Evolutionary conservation across 1,140 invertebrate species (phyloP), one percentile per base, ranked within the genome.

Genomic region (Drosophila tropicalis): DNA sequence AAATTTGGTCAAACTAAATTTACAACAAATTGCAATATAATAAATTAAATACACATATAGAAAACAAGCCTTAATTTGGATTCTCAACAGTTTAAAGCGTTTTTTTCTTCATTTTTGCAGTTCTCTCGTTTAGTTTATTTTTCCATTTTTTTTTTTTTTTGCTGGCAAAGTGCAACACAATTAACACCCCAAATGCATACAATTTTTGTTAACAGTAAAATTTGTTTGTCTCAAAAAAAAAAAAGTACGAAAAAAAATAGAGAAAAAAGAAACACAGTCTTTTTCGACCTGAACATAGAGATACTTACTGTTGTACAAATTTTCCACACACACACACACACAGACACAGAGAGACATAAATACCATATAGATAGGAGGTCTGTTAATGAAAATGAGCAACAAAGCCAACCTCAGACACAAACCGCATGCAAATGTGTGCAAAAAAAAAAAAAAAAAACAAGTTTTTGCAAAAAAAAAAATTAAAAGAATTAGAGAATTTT

Each of bases 341-440:
- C 44, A 22, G 17, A 22, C 44, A 51, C 17, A 47, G 7, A 9
- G 7, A 9, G 7, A 19, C 44, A 51, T 17, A 51, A 3, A 51
- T 3, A 51, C 44, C 34, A 15, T 36, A 36, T 57, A 61, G 71
- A 72, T 73, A 51, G 44, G 61, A 77, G 83, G 78, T 76, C 85
- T 84, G 83, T 89, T 89, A 89, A 89, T 89, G 84, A 89, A 89
- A 89, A 89, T 84, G 67, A 89, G 84, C 84, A 90, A 89, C 84
- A 86, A 86, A 87, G 76, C 79, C 74, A 87, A 82, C 66, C 75
- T 75, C 74, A 75, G 62, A 70, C 72, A 72, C 72, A 60, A 77
- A 82, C 74, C 76, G 69, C 80, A 83, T 84, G 81, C 77, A 85
- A 85, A 85, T 82, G 81, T 72, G 78, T 56, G 63, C 39, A 74